Conservation (phyloP, 2,888 invertebrate genomes). For the Orthonevra nobilis region DNA sequence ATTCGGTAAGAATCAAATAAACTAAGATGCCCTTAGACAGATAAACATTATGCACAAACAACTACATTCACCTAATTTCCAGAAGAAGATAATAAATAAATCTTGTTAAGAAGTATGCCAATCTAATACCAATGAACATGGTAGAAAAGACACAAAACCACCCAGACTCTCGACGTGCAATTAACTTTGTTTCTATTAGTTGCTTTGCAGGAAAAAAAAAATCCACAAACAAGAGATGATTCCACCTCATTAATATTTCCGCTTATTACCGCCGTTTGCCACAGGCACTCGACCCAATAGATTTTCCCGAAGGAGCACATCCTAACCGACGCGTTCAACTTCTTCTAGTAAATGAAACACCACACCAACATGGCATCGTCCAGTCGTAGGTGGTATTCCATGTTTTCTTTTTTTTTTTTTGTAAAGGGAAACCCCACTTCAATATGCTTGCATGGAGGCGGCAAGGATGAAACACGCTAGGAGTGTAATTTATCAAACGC, state of each 20-base stretch:
- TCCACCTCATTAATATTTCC: constrained; percentile 28
- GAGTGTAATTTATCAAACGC: constrained; percentile 71
- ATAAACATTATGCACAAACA: too few relatives aligned
- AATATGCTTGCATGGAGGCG: constrained; percentile 8
- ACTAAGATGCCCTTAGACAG: too few relatives aligned
- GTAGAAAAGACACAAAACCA: too few relatives aligned
- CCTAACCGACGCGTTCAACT: background rate
- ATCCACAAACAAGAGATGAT: constrained; percentile 14
- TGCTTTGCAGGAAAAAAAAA: background rate
- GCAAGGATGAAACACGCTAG: constrained; percentile 46
- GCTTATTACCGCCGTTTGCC: background rate
- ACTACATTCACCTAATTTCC: too few relatives aligned
- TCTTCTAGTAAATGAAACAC: background rate
- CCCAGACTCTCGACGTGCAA: background rate
- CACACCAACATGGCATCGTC: background rate
- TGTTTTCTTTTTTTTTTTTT: too few relatives aligned
- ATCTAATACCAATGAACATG: too few relatives aligned
- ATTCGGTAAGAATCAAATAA: too few relatives aligned
- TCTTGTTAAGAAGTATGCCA: background rate
- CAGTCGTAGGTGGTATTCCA: constrained; percentile 1
- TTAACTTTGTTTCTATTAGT: background rate
- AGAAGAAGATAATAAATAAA: background rate
- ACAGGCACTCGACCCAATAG: constrained; percentile 24
- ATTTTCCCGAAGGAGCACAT: constrained; percentile 14
- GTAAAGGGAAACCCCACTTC: constrained; percentile 4